Evolutionary conservation across 1,140 invertebrate genomes (phyloP).

Genomic region (Cyphomyrmex costatus): DNA sequence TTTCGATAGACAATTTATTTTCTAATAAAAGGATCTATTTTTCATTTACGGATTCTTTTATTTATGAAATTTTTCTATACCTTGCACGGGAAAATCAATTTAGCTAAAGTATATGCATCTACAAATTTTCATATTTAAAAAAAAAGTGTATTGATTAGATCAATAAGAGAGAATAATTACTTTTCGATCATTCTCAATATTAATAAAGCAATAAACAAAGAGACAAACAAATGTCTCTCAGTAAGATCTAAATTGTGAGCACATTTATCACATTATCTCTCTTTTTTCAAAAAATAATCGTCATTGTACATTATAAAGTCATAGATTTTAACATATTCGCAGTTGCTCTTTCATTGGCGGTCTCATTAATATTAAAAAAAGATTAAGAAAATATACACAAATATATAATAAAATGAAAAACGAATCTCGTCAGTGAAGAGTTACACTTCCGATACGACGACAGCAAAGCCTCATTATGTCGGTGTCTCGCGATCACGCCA

Average conservation of each 20-base stretch:
- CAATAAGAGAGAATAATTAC: background rate
- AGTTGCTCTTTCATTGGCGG: background rate
- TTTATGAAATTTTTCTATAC: too few species aligned
- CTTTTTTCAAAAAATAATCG: background rate
- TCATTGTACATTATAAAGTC: background rate
- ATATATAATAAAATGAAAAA: background rate
- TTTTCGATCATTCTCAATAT: background rate
- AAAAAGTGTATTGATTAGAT: background rate
- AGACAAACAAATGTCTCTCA: background rate
- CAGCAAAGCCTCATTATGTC: constrained; percentile 73
- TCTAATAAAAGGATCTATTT: too few species aligned
- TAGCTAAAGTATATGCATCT: background rate
- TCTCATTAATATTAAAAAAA: background rate
- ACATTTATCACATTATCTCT: background rate
- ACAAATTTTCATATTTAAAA: background rate
- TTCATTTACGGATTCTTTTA: too few species aligned
- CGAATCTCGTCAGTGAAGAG: background rate
- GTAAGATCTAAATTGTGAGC: background rate
- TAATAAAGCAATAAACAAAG: background rate
- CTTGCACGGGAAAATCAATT: background rate
- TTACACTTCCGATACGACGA: constrained; percentile 53
- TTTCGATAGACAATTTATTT: too few species aligned
- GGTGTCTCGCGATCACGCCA: constrained; percentile 73
- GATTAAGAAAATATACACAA: constrained; percentile 4
- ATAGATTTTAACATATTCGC: background rate